Conservation (phyloP, 1,140 invertebrate species). For the Cydia strobilella region DNA sequence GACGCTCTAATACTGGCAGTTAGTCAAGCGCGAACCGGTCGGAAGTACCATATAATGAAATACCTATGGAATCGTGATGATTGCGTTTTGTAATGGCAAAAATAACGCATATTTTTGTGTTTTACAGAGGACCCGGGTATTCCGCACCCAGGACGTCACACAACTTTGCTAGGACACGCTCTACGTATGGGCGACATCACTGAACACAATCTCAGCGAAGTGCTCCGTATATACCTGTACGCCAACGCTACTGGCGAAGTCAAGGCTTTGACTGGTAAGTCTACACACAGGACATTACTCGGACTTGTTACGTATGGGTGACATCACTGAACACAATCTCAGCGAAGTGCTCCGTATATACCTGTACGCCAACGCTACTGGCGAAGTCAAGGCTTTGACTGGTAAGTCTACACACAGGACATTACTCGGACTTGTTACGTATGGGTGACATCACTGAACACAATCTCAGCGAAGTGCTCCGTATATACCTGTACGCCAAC, state of each 20-base stretch:
- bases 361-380: conserved; percentile 90
- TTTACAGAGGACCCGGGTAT: conserved; percentile 92
- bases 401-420: conserved; percentile 87
- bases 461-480: conserved; percentile 94
- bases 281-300: no score
- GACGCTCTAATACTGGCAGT: no score
- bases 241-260: conserved; percentile 93
- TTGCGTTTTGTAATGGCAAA: no score
- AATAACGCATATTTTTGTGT: background rate
- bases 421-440: conserved; percentile 92
- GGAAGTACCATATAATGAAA: no score
- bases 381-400: conserved; percentile 87
- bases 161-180: conserved; percentile 93
- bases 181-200: conserved; percentile 95
- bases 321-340: no score
- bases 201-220: conserved; percentile 94
- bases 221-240: conserved; percentile 93
- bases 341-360: no score
- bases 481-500: conserved; percentile 93
- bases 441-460: conserved; percentile 95
- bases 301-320: no score
- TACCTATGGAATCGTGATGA: no score
- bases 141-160: conserved; percentile 91
- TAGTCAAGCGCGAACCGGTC: no score
- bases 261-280: conserved; percentile 65